Evolutionary conservation across 2,797 vertebrate species (phyloP).

Genomic region (Botia almorhae): DNA sequence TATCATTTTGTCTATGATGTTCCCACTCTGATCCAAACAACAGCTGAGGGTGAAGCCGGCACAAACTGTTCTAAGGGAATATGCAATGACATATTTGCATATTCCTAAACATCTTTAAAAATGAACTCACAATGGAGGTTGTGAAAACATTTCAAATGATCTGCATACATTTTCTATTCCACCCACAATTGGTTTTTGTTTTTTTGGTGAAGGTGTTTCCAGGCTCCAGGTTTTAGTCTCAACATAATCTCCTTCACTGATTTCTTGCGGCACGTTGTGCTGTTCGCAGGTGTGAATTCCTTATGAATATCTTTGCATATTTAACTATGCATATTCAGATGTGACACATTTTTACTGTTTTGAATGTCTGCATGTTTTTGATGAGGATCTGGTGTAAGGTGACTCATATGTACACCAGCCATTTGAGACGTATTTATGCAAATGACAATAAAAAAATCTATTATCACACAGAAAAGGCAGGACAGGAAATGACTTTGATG

Average conservation of each 20-base stretch:
- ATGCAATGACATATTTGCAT: constrained; percentile 50
- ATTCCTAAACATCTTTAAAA: constrained; percentile 51
- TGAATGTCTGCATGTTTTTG: constrained; percentile 58
- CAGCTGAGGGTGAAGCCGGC: constrained; percentile 25
- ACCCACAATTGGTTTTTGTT: background rate
- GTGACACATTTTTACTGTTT: constrained; percentile 54
- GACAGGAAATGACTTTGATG: background rate
- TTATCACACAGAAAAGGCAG: too few relatives aligned
- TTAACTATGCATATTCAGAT: constrained; percentile 63
- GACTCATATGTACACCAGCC: too few relatives aligned
- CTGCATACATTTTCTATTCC: constrained; percentile 30
- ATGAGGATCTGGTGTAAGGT: too few relatives aligned
- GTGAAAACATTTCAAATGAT: constrained; percentile 50
- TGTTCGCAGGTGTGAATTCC: constrained; percentile 66
- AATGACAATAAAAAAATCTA: too few relatives aligned
- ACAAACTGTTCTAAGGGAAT: constrained; percentile 52
- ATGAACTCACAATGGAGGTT: constrained; percentile 16
- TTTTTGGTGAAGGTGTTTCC: constrained; percentile 20
- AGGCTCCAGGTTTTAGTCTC: constrained; percentile 28
- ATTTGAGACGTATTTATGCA: too few relatives aligned
- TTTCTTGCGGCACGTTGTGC: constrained; percentile 58
- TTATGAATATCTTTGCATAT: constrained; percentile 67
- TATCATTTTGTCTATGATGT: constrained; percentile 30
- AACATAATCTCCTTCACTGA: constrained; percentile 57
- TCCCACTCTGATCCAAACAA: constrained; percentile 39